Conservation (phyloP, 1,140 invertebrate genomes). For the Cheumatopsyche charites region DNA sequence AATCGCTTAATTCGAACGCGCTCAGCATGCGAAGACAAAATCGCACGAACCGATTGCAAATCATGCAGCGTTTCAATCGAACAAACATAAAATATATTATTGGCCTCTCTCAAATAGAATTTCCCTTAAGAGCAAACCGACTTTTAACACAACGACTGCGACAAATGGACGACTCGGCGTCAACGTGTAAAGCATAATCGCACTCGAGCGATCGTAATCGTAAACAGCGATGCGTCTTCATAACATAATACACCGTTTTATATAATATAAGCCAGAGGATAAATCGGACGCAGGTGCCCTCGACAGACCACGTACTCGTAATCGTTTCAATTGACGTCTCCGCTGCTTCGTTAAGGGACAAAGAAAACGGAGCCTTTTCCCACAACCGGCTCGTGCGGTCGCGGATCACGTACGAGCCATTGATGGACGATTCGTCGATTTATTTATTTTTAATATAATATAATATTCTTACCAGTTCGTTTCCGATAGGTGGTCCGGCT, state of each 20-base stretch:
- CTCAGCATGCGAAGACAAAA: too few relatives aligned
- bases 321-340: constrained; percentile 9
- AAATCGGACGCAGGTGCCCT: background rate
- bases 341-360: constrained; percentile 12
- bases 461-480: constrained; percentile 37
- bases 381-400: background rate
- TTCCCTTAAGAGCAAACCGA: too few relatives aligned
- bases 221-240: background rate
- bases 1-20: too few relatives aligned
- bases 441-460: background rate
- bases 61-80: too few relatives aligned
- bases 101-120: too few relatives aligned
- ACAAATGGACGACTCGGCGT: background rate
- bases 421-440: background rate
- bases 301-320: background rate
- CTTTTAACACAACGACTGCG: too few relatives aligned
- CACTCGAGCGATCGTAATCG: constrained; percentile 8
- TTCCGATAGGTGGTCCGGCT: constrained; percentile 42
- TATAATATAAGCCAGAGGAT: too few relatives aligned
- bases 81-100: too few relatives aligned
- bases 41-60: too few relatives aligned
- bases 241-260: background rate
- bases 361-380: constrained; percentile 11
- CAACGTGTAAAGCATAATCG: background rate
- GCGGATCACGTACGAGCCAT: too few relatives aligned